A percentile compares a stretch with the other conserved stretches of the same genome.
Evolutionary conservation across 2,797 vertebrate genomes (phyloP).

Genomic region (Girardinus metallicus): DNA sequence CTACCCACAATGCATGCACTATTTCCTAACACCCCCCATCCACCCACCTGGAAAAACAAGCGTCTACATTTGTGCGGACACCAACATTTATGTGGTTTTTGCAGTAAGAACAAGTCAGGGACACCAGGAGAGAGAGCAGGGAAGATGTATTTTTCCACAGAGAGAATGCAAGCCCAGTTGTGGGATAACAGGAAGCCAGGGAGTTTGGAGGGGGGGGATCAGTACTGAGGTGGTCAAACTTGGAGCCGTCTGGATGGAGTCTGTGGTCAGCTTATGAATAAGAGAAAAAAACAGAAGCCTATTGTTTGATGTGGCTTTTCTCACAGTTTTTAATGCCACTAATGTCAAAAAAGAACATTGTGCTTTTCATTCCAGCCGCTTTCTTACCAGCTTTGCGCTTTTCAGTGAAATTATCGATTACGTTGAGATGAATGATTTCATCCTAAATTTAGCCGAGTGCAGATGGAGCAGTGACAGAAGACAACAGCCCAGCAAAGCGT

Average conservation of each 20-base stretch:
- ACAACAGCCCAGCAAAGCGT: conserved; percentile 37
- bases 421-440: conserved; percentile 47
- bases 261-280: conserved; percentile 77
- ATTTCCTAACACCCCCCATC: conserved; percentile 3
- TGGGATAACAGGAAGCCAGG: conserved; percentile 76
- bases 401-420: conserved; percentile 42
- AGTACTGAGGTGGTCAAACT: conserved; percentile 68
- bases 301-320: conserved; percentile 56
- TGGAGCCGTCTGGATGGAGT: conserved; percentile 79
- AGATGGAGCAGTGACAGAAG: conserved; percentile 39
- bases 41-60: conserved; percentile 52
- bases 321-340: conserved; percentile 26
- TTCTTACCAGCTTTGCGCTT: conserved; percentile 14
- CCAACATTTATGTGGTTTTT: conserved; percentile 71
- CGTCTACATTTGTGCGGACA: conserved; percentile 52
- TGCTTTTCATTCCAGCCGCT: conserved; percentile 20
- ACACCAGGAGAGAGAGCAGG: conserved; percentile 4
- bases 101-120: conserved; percentile 43
- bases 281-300: conserved; percentile 34
- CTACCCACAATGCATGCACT: conserved; percentile 47
- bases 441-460: conserved; percentile 24
- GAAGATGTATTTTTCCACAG: conserved; percentile 56
- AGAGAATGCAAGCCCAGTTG: conserved; percentile 56
- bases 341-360: conserved; percentile 22
- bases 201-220: conserved; percentile 57